These are phyloP conservation scores for Pelodiscus sinensis DNA, from an alignment of 2,113 vertebrate species.

Conservation along the genomic window DNA sequence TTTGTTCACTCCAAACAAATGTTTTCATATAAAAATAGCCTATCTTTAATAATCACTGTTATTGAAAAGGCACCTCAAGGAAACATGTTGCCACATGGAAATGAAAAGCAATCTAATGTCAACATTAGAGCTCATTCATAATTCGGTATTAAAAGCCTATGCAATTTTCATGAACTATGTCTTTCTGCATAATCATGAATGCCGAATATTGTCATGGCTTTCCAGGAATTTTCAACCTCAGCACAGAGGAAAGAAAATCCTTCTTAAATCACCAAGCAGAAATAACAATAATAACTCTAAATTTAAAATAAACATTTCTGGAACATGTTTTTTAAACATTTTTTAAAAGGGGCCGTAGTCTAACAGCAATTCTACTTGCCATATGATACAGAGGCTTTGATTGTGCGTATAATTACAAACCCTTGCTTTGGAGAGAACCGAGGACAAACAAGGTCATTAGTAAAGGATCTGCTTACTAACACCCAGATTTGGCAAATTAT, in stretches of 20 bases:
- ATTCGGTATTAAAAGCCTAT: constrained; percentile 75
- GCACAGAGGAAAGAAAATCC: constrained; percentile 73
- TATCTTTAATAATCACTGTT: constrained; percentile 76
- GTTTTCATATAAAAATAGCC: constrained; percentile 80
- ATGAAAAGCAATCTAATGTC: constrained; percentile 80
- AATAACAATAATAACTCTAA: constrained; percentile 80
- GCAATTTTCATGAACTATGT: constrained; percentile 80
- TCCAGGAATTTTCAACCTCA: constrained; percentile 77
- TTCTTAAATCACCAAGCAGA: constrained; percentile 78
- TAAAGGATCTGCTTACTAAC: constrained; percentile 14
- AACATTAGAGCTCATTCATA: constrained; percentile 81
- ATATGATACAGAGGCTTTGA: constrained; percentile 44
- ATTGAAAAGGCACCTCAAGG: constrained; percentile 76
- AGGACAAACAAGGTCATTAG: constrained; percentile 16
- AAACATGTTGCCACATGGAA: constrained; percentile 76
- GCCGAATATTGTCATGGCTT: constrained; percentile 79
- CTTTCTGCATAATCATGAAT: constrained; percentile 78
- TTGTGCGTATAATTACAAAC: constrained; percentile 45
- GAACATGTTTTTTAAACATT: too few species aligned
- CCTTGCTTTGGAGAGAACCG: neutral
- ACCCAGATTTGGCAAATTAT: neutral
- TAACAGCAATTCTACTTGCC: constrained; percentile 70
- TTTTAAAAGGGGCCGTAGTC: constrained; percentile 68
- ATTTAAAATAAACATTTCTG: constrained; percentile 81
- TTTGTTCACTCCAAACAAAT: constrained; percentile 76